A percentile compares a stretch with the other conserved stretches of the same genome.
These are phyloP conservation scores for Sminthurinus signatus DNA, from an alignment of 1,140 invertebrate species.

Conservation along the genomic window DNA sequence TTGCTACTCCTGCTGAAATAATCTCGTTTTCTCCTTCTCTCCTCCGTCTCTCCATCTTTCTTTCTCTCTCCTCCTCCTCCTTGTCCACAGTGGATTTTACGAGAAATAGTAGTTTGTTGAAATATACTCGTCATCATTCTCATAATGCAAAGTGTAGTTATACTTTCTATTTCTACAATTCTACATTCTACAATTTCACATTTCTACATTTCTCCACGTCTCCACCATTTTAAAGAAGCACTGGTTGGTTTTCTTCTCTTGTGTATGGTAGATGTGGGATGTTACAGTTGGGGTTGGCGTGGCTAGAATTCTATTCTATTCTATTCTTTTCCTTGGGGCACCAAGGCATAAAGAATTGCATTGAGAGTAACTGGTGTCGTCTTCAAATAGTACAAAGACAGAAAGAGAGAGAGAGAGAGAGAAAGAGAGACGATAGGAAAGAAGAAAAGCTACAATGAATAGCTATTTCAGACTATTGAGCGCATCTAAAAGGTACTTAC, in stretches of 20 bases:
- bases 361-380: too few relatives aligned
- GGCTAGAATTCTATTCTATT: too few relatives aligned
- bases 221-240: not conserved
- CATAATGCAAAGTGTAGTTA: conserved; percentile 1
- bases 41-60: not conserved
- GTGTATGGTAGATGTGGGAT: not conserved
- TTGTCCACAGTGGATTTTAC: not conserved
- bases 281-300: not conserved
- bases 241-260: not conserved
- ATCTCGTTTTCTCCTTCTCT: too few relatives aligned
- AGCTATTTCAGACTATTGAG: conserved; percentile 1
- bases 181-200: too few relatives aligned
- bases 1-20: too few relatives aligned
- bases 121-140: not conserved
- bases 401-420: too few relatives aligned
- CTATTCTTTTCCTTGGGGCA: too few relatives aligned
- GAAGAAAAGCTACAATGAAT: not conserved
- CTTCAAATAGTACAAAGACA: too few relatives aligned
- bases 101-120: not conserved
- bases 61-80: not conserved
- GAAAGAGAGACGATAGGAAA: not conserved
- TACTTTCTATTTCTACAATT: not conserved
- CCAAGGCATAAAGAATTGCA: too few relatives aligned
- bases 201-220: too few relatives aligned
- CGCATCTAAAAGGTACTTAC: not conserved